These are phyloP conservation scores for Sinopyrophorus schimmeli DNA, from an alignment of 2,888 invertebrate species.

Conservation along the genomic window DNA sequence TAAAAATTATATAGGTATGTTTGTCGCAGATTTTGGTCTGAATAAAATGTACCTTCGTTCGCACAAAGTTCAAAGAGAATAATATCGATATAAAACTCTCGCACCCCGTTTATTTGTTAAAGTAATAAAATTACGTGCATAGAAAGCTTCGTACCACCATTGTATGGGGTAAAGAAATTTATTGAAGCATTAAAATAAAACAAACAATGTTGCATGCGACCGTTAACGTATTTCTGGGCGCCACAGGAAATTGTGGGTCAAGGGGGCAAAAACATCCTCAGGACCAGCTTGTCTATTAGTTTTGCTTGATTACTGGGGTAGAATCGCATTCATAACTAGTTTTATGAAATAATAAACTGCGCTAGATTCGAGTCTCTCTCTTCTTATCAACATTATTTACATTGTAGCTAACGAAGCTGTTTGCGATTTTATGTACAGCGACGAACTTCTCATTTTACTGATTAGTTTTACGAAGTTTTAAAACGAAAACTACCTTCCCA, in stretches of 20 bases:
- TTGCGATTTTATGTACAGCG: conserved; percentile 15
- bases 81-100: conserved; percentile 21
- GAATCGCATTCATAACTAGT: conserved; percentile 23
- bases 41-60: conserved; percentile 19
- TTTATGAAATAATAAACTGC: conserved; percentile 28
- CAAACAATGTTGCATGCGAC: conserved; percentile 34
- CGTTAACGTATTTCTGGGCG: conserved; percentile 26
- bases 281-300: conserved; percentile 19
- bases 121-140: conserved; percentile 25
- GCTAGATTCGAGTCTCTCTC: conserved; percentile 15
- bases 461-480: conserved; percentile 5
- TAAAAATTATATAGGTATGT: too few relatives aligned
- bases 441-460: conserved; percentile 9
- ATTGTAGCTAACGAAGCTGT: conserved; percentile 23
- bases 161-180: conserved; percentile 30
- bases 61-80: conserved; percentile 16
- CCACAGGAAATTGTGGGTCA: conserved; percentile 21
- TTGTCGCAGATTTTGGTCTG: conserved; percentile 20
- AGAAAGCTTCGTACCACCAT: conserved; percentile 22
- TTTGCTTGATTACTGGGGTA: conserved; percentile 17
- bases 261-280: conserved; percentile 17
- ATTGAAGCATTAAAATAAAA: conserved; percentile 34
- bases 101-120: conserved; percentile 22
- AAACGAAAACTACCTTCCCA: conserved; percentile 7
- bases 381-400: conserved; percentile 20